Percentiles rank a stretch among this genome's conserved stretches.
Conservation (phyloP, 2,113 vertebrate genomes). For the Trichomycterus rosablanca region DNA sequence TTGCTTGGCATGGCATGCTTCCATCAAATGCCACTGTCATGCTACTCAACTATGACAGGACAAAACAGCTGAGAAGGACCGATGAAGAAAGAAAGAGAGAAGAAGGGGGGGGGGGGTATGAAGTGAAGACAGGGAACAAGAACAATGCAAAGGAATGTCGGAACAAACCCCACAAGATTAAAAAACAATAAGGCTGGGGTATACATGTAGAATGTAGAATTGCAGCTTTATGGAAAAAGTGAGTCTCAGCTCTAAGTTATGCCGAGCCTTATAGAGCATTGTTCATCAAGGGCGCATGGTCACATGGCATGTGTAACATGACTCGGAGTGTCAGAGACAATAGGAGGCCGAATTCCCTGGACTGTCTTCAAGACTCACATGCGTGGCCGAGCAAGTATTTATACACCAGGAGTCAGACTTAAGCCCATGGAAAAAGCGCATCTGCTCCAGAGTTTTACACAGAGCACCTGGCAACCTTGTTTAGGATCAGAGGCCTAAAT, state of each 20-base stretch:
- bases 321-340: slow-evolving; percentile 22
- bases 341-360: slow-evolving; percentile 31
- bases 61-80: slow-evolving; percentile 30
- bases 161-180: neutral
- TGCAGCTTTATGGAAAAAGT: slow-evolving; percentile 26
- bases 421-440: slow-evolving; percentile 22
- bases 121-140: slow-evolving; percentile 5
- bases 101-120: too few species aligned
- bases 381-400: slow-evolving; percentile 12
- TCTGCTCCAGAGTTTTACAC: slow-evolving; percentile 5
- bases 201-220: slow-evolving; percentile 1
- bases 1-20: slow-evolving; percentile 1
- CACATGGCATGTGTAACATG: slow-evolving; percentile 16
- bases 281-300: slow-evolving; percentile 7
- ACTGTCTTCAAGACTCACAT: slow-evolving; percentile 30
- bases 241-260: slow-evolving; percentile 9
- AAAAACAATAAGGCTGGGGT: neutral
- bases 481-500: slow-evolving; percentile 8
- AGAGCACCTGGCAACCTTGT: slow-evolving; percentile 22
- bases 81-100: neutral
- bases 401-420: slow-evolving; percentile 9
- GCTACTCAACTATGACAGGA: slow-evolving; percentile 12
- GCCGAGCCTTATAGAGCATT: slow-evolving; percentile 14
- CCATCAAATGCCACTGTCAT: slow-evolving; percentile 18
- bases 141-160: slow-evolving; percentile 27